Conservation (phyloP, 1,140 invertebrate species). For the Panagrolaimus sp. region DNA sequence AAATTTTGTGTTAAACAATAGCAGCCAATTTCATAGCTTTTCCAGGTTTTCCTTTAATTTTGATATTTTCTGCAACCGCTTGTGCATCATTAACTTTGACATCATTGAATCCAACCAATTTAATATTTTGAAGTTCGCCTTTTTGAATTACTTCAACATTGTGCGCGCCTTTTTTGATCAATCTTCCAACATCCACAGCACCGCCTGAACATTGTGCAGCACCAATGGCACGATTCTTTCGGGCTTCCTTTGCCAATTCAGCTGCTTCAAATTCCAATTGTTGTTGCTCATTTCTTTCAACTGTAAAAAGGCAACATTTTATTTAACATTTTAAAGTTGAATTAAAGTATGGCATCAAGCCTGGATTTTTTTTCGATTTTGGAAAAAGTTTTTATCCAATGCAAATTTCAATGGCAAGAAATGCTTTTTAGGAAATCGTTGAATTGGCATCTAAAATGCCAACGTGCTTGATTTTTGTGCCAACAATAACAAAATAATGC, state of each 20-base stretch:
- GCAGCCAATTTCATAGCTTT: too few relatives aligned
- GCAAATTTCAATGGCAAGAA: too few relatives aligned
- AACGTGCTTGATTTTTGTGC: too few relatives aligned
- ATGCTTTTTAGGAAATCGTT: too few relatives aligned
- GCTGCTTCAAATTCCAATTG: background rate
- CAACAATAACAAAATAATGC: too few relatives aligned
- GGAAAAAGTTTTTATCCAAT: too few relatives aligned
- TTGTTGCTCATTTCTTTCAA: background rate
- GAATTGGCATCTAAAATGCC: too few relatives aligned
- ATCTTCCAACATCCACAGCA: conserved; percentile 5
- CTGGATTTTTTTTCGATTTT: too few relatives aligned
- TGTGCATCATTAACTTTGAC: background rate
- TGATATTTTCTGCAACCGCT: background rate
- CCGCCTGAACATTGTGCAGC: conserved; percentile 2
- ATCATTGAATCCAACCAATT: background rate
- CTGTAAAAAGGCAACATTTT: background rate
- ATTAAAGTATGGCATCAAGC: too few relatives aligned
- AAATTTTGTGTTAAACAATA: too few relatives aligned
- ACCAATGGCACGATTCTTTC: conserved; percentile 1
- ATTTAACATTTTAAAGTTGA: background rate
- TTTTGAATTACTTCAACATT: background rate
- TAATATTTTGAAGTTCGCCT: background rate
- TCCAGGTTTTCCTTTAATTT: background rate
- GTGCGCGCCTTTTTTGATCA: background rate
- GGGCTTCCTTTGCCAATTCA: background rate